Evolutionary conservation across 2,888 invertebrate genomes (phyloP).

Genomic region (Megaustenia siamemsis): DNA sequence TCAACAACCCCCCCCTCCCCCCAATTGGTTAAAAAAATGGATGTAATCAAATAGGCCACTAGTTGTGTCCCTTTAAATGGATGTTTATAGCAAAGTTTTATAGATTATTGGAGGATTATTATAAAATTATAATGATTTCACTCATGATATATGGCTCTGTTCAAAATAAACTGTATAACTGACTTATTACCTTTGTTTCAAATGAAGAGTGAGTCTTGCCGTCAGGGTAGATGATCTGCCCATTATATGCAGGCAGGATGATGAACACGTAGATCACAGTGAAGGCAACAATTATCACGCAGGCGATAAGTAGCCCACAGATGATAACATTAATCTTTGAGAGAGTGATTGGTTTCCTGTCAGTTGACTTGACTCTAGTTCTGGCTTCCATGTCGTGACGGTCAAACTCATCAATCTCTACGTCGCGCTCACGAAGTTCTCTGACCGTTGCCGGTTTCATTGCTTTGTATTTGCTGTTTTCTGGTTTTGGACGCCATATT

Average conservation of each 20-base stretch:
- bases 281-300: constrained; percentile 25
- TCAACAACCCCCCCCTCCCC: too few relatives aligned
- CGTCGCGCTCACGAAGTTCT: constrained; percentile 11
- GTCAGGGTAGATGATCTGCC: constrained; percentile 22
- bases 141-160: too few relatives aligned
- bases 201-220: constrained; percentile 6
- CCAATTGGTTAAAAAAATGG: too few relatives aligned
- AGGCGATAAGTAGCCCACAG: constrained; percentile 24
- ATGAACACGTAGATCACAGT: constrained; percentile 38
- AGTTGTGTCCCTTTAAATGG: too few relatives aligned
- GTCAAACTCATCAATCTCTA: background rate
- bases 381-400: background rate
- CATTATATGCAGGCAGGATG: constrained; percentile 28
- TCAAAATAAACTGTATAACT: background rate
- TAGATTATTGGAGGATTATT: too few relatives aligned
- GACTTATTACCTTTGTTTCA: background rate
- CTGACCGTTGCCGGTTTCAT: constrained; percentile 27
- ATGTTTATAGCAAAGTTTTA: too few relatives aligned
- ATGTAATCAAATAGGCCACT: too few relatives aligned
- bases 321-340: constrained; percentile 33
- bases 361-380: background rate
- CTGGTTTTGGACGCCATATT: background rate
- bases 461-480: constrained; percentile 40
- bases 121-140: background rate
- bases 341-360: background rate